Conservation (phyloP, 2,888 invertebrate genomes). For the Halocaridina rubra region DNA sequence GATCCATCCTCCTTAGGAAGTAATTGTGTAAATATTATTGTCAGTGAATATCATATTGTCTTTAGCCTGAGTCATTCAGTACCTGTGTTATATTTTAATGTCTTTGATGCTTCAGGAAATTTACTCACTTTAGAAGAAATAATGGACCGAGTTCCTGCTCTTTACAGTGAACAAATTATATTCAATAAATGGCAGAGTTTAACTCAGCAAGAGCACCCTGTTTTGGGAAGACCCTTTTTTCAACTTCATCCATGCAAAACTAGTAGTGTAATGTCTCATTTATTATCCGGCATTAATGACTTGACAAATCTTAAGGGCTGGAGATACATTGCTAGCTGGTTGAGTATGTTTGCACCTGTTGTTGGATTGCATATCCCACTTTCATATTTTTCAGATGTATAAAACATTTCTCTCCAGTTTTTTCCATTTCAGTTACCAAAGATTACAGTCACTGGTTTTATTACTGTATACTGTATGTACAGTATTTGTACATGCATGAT, state of each 20-base stretch:
- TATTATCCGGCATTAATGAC: background rate
- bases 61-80: slow-evolving; percentile 53
- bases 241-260: slow-evolving; percentile 60
- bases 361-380: too few relatives aligned
- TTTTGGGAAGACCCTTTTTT: slow-evolving; percentile 45
- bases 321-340: slow-evolving; percentile 49
- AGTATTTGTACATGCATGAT: too few relatives aligned
- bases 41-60: slow-evolving; percentile 50
- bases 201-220: slow-evolving; percentile 55
- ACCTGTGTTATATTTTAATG: slow-evolving; percentile 50
- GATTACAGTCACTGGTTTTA: too few relatives aligned
- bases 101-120: slow-evolving; percentile 35
- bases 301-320: background rate
- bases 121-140: slow-evolving; percentile 35
- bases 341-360: slow-evolving; percentile 54
- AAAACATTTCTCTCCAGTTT: too few relatives aligned
- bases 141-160: slow-evolving; percentile 15
- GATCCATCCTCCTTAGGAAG: background rate
- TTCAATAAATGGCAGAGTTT: slow-evolving; percentile 36
- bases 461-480: too few relatives aligned
- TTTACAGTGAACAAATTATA: slow-evolving; percentile 18
- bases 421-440: too few relatives aligned
- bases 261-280: slow-evolving; percentile 33
- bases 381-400: too few relatives aligned
- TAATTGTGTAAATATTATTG: background rate